These are phyloP conservation scores for Tetraodon nigroviridis DNA, from an alignment of 2,113 vertebrate species.

Conservation along the genomic window DNA sequence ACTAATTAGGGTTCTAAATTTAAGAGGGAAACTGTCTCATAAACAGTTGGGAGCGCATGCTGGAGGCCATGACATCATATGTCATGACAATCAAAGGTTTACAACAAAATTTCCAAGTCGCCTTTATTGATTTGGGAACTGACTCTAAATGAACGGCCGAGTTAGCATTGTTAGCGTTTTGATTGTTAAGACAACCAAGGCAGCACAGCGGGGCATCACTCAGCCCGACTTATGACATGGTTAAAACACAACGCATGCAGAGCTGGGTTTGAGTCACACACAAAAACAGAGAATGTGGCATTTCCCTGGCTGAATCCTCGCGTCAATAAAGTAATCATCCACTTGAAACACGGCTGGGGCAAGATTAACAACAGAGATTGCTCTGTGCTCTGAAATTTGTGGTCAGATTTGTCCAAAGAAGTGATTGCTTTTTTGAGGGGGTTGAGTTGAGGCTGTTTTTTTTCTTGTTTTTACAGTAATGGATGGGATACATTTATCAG, in stretches of 20 bases:
- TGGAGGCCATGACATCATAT: constrained; percentile 19
- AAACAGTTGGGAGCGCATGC: constrained; percentile 49
- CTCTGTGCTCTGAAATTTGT: neutral
- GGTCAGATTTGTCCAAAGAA: neutral
- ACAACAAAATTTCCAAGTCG: constrained; percentile 20
- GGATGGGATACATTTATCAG: no score
- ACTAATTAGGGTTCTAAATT: constrained; percentile 41
- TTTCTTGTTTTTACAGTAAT: no score
- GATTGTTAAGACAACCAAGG: neutral
- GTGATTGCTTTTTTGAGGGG: neutral
- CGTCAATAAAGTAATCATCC: constrained; percentile 29
- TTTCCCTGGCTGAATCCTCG: constrained; percentile 14
- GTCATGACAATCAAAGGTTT: constrained; percentile 25
- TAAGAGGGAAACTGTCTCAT: constrained; percentile 48
- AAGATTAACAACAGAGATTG: constrained; percentile 4
- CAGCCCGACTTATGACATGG: constrained; percentile 5
- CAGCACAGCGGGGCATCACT: constrained; percentile 31
- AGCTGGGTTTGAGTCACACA: constrained; percentile 26
- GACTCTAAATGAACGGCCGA: neutral
- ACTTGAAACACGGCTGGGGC: constrained; percentile 13
- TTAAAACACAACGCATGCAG: neutral
- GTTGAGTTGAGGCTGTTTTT: no score
- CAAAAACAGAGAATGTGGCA: constrained; percentile 14
- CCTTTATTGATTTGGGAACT: constrained; percentile 9
- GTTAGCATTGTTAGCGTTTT: neutral